These are phyloP conservation scores for Pristionchus arcanus DNA, from an alignment of 2,888 invertebrate genomes.

Conservation along the genomic window DNA sequence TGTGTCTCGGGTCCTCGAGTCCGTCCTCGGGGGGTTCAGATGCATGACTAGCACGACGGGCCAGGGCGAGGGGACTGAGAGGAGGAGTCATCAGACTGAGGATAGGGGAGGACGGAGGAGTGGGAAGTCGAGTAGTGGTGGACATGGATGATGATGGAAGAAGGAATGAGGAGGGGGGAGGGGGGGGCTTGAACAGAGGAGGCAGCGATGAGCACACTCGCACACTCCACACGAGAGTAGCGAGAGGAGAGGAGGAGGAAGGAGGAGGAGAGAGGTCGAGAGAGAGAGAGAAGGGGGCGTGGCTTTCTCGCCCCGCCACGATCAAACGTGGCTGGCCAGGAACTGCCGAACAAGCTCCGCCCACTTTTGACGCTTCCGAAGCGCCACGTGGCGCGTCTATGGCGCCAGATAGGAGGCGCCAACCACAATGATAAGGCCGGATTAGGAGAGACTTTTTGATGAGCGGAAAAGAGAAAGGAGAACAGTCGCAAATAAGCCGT, in stretches of 20 bases:
- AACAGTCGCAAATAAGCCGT: not conserved
- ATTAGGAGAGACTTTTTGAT: constrained; percentile 17
- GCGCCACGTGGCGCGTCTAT: not conserved
- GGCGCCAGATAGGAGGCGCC: not conserved
- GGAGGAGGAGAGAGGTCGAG: constrained; percentile 4
- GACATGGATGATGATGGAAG: not conserved
- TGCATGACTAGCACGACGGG: not conserved
- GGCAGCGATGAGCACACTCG: not conserved
- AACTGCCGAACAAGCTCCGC: not conserved
- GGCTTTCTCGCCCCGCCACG: not conserved
- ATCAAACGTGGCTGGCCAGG: constrained; percentile 26
- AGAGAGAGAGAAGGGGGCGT: constrained; percentile 22
- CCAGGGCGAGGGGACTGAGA: not conserved
- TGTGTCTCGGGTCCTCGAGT: constrained; percentile 14
- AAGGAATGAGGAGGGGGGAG: constrained; percentile 14
- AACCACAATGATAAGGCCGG: not conserved
- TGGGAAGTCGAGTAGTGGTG: constrained; percentile 6
- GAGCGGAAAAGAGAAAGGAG: not conserved
- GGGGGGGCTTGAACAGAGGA: not conserved
- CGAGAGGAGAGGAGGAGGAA: not conserved
- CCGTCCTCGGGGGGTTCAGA: constrained; percentile 29
- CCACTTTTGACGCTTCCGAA: not conserved
- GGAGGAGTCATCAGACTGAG: constrained; percentile 43
- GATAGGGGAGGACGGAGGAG: constrained; percentile 38
- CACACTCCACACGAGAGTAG: constrained; percentile 24